Evolutionary conservation across 2,888 invertebrate genomes (phyloP), one percentile per base, ranked within the genome.

Genomic region (Cylloceria caligata): DNA sequence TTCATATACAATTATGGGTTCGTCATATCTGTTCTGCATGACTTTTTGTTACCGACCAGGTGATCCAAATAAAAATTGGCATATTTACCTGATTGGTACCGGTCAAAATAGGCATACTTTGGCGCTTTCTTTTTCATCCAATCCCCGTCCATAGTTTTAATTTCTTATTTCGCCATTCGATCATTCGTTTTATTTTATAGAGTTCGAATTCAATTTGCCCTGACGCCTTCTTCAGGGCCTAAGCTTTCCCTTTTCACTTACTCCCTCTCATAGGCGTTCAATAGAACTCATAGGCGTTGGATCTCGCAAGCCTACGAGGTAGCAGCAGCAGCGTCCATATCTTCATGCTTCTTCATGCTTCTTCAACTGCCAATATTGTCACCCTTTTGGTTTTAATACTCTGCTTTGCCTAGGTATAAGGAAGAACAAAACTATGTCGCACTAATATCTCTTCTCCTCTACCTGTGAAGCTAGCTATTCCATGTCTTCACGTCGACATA

Each of bases 231-330:
- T 27, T 24, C 19, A 9, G 27, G 27, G 1, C 24, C 60, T 36
- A 75, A 52, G 74, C 6, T 64, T 52, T 72, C 52, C 69, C 67
- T 85, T 74, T 72, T 49, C 78, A 64, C 81, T 80, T 47, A 67
- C 52, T 73, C 79, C 45, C 55, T 78, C 55, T 71, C 73, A n/a
- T n/a, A n/a, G n/a, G n/a, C n/a, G n/a, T n/a, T n/a, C n/a, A n/a
- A n/a, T n/a, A 30, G 9, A 55, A 39, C n/a, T n/a, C 55, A 60
- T 30, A 27, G 27, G 11, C n/a, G 5, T 55, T n/a, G 68, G 55
- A 39, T 55, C 39, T 16, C 24, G 52, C 9, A 24, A 21, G 19
- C 7, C 34, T 55, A 21, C 39, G n/a, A 21, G 55, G 57, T 9
- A 27, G 24, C 19, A 9, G n/a, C 6, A 24, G 19, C 36, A 55